phyloP scores from a whole-genome alignment of 2,113 vertebrate species.

The Callocephalon fimbriatum region DNA sequence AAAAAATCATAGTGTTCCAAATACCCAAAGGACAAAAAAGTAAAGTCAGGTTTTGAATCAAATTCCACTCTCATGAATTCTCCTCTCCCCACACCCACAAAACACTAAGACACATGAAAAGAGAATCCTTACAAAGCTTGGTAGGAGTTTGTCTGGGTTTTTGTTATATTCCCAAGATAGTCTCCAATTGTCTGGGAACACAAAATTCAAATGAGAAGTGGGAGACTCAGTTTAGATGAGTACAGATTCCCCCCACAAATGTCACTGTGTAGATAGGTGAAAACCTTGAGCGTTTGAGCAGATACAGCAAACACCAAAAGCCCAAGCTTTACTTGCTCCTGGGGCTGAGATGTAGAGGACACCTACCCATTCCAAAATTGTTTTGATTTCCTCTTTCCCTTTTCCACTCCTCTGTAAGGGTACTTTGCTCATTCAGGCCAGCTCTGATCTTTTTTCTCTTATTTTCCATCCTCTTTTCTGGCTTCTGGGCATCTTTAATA shows the following conservation, averaged over 20 bases:
- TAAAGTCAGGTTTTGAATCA: background rate
- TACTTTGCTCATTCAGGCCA: background rate
- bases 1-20: background rate
- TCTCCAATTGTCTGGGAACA: background rate
- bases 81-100: rapidly evolving
- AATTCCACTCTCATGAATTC: background rate
- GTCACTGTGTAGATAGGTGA: background rate
- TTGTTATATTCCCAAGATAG: background rate
- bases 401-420: background rate
- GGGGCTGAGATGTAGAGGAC: background rate
- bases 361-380: background rate
- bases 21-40: background rate
- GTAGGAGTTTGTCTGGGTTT: background rate
- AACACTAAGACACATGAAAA: background rate
- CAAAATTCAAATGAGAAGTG: background rate
- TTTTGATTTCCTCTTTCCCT: conserved; percentile 26
- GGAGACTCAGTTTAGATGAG: background rate
- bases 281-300: background rate
- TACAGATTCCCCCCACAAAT: background rate
- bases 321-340: background rate
- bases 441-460: conserved; percentile 28
- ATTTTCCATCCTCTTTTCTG: conserved; percentile 39
- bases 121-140: background rate
- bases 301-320: background rate
- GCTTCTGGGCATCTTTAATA: conserved; percentile 68